Base-by-base conservation (phyloP, 2,888 invertebrate genomes). In the Oscheius sp. region DNA sequence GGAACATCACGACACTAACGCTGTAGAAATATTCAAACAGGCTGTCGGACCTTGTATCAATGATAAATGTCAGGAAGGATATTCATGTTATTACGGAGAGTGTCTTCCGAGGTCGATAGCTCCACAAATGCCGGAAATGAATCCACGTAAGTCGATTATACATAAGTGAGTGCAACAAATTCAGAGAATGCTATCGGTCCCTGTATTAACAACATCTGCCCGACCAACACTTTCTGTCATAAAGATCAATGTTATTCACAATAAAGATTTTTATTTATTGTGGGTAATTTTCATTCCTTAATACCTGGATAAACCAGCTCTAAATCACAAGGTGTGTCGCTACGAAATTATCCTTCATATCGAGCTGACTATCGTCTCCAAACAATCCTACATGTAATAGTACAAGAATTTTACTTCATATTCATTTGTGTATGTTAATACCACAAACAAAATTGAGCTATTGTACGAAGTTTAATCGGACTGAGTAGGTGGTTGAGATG, bases 1-100 rank as follows among this genome's bases (percentile, higher is more conserved):
- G 9, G 30, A 2, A 1, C 8, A 30, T n/a, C 9, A 32, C n/a
- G 5, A 12, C 2, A 54, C 3, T 17, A 9, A n/a, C 8, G 4
- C 4, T 41, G 26, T 20, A 59, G 59, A 67, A 28, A 73, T 78
- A n/a, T 78, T 78, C 61, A 57, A 70, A 32, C 51, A 67, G 6
- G 78, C 78, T 20, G 73, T 74, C 8, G 78, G 78, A 51, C 78
- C 78, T 38, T 78, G 78, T 54, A 74, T 78, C 33, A 67, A 67
- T 32, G 78, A 76, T 44, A 51, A 67, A 20, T 78, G 78, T 47
- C 78, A 74, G 17, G 24, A 64, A 1, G 68, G 54, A 14, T 71
- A 75, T 56, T 67, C 69, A 8, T 78, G 78, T 62, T 78, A 73
- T 57, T 78, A 66, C 45, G 78, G 73, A 12, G 73, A 78, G 62